These are phyloP conservation scores for Tricholauxania praeusta DNA, from an alignment of 2,888 invertebrate species.

Conservation along the genomic window DNA sequence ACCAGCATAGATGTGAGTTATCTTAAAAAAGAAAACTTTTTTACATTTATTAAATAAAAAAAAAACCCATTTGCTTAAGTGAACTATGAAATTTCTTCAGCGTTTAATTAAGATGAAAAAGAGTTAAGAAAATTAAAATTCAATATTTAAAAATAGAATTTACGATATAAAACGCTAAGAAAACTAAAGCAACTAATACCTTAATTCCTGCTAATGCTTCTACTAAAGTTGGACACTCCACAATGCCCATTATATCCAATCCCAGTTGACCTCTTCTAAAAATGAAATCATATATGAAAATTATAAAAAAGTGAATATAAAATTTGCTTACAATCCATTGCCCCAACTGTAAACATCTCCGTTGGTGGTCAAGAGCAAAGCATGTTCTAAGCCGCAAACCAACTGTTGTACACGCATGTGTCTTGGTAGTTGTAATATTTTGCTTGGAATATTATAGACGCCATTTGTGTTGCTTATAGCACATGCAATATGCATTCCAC, in stretches of 20 bases:
- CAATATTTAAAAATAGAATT: background rate
- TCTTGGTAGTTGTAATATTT: slow-evolving; percentile 70
- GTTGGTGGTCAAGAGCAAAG: slow-evolving; percentile 75
- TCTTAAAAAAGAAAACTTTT: slow-evolving; percentile 54
- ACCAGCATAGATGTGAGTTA: slow-evolving; percentile 79
- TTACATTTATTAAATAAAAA: background rate
- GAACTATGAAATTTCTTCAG: background rate
- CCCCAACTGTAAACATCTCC: slow-evolving; percentile 88
- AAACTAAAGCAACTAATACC: slow-evolving; percentile 52
- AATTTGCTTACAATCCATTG: slow-evolving; percentile 77
- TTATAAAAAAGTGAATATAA: background rate
- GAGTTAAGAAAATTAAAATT: background rate
- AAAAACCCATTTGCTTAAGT: background rate
- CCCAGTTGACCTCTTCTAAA: slow-evolving; percentile 89
- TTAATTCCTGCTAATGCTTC: slow-evolving; percentile 82
- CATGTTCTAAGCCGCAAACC: slow-evolving; percentile 86
- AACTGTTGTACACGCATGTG: slow-evolving; percentile 74
- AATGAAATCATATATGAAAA: background rate
- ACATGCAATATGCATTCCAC: slow-evolving; percentile 69
- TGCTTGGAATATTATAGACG: slow-evolving; percentile 75
- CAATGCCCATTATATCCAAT: slow-evolving; percentile 74
- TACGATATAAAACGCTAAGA: no score
- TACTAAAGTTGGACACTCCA: slow-evolving; percentile 75
- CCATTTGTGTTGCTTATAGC: slow-evolving; percentile 69
- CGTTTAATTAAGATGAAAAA: background rate